Evolutionary conservation across 2,888 invertebrate genomes (phyloP).

Genomic region (Ochlodes sylvanus): DNA sequence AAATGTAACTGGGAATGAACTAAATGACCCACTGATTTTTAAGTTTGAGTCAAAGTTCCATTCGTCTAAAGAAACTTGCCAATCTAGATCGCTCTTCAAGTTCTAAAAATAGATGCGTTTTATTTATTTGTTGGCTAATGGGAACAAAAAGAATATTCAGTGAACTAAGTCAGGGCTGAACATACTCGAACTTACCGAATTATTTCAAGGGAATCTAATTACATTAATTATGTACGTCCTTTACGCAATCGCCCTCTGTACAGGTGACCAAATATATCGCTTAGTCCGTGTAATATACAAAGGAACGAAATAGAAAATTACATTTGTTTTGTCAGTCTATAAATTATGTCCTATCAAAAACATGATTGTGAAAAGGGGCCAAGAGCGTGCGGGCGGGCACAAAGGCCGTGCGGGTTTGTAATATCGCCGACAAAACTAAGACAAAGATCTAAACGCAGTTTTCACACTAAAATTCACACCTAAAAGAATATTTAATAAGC

Average conservation of each 20-base stretch:
- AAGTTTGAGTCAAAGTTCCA: too few species aligned
- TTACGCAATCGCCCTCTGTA: not conserved
- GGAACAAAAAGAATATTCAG: too few species aligned
- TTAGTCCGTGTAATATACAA: not conserved
- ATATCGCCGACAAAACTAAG: not conserved
- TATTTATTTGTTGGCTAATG: too few species aligned
- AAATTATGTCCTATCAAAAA: constrained; percentile 5
- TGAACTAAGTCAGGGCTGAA: too few species aligned
- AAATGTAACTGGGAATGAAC: too few species aligned
- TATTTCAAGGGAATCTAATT: not conserved
- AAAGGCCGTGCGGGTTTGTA: constrained; percentile 12
- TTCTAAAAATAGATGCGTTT: too few species aligned
- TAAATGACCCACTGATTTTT: too few species aligned
- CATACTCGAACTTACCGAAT: not conserved
- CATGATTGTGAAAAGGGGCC: constrained; percentile 14
- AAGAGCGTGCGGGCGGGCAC: constrained; percentile 3
- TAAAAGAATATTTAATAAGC: not conserved
- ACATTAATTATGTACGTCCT: not conserved
- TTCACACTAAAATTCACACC: not conserved
- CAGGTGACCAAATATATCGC: too few species aligned
- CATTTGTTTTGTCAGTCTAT: not conserved
- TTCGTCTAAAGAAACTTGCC: too few species aligned
- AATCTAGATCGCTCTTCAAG: too few species aligned
- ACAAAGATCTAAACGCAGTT: constrained; percentile 7
- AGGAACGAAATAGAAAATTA: not conserved